Conservation (phyloP, 2,888 invertebrate genomes). For the Philhelius pedissequus region DNA sequence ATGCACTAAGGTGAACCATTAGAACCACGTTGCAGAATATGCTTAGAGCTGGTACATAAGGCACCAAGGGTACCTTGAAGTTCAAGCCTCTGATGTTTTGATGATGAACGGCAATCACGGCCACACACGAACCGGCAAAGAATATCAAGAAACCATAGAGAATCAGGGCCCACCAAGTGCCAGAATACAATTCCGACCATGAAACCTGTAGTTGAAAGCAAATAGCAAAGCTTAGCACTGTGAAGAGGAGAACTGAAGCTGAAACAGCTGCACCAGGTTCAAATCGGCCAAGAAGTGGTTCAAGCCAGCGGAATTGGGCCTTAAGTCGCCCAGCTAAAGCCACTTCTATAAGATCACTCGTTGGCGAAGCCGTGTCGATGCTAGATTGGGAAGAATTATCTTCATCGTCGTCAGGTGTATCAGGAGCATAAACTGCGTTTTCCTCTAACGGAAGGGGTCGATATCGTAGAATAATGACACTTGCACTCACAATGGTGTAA, state of each 20-base stretch:
- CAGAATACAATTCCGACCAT: conserved; percentile 80
- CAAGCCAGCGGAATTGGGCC: conserved; percentile 86
- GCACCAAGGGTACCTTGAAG: conserved; percentile 90
- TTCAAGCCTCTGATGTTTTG: conserved; percentile 85
- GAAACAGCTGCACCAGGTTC: conserved; percentile 88
- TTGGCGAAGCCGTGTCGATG: conserved; percentile 82
- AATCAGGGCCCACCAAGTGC: conserved; percentile 85
- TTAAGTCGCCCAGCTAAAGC: conserved; percentile 88
- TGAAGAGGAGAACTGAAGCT: conserved; percentile 85
- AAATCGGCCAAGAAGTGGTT: conserved; percentile 85
- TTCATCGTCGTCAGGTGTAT: conserved; percentile 81
- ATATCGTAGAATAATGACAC: conserved; percentile 92
- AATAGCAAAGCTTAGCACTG: conserved; percentile 84
- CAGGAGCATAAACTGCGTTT: conserved; percentile 80
- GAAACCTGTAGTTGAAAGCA: conserved; percentile 85
- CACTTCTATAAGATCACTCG: conserved; percentile 80
- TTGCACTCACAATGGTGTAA: conserved; percentile 94
- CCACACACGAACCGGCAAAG: conserved; percentile 84
- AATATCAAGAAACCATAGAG: conserved; percentile 83
- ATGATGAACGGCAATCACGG: conserved; percentile 88
- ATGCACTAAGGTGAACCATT: conserved; percentile 88
- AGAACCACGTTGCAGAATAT: conserved; percentile 90
- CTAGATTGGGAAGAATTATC: conserved; percentile 82
- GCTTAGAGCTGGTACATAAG: conserved; percentile 87
- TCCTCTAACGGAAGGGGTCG: conserved; percentile 82